A percentile compares a stretch with the other conserved stretches of the same genome.
These are phyloP conservation scores for Aphidoletes aphidimyza DNA, from an alignment of 2,888 invertebrate species.

Conservation along the genomic window DNA sequence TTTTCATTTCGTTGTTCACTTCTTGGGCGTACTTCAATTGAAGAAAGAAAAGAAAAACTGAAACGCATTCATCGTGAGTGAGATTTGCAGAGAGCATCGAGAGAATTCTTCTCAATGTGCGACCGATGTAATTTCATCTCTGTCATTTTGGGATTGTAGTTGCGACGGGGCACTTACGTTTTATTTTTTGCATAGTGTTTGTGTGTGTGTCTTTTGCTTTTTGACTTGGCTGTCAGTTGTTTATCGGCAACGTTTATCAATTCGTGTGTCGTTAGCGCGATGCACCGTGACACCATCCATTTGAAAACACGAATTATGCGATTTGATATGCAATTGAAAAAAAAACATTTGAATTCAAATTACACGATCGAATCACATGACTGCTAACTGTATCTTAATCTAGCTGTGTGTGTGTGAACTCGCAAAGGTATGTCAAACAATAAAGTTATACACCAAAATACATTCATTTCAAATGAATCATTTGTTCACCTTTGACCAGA, in stretches of 20 bases:
- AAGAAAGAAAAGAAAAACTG: too few relatives aligned
- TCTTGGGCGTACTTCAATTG: too few relatives aligned
- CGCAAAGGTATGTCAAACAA: not conserved
- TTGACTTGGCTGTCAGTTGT: slow-evolving; percentile 49
- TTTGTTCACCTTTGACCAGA: slow-evolving; percentile 21
- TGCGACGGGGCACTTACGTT: too few relatives aligned
- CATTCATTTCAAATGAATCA: too few relatives aligned
- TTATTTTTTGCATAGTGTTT: too few relatives aligned
- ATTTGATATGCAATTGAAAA: slow-evolving; percentile 40
- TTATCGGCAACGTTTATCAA: slow-evolving; percentile 42
- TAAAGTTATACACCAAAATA: slow-evolving; percentile 19
- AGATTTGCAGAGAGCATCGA: not conserved
- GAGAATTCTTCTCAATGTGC: slow-evolving; percentile 31
- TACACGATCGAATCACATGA: not conserved
- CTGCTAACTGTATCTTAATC: too few relatives aligned
- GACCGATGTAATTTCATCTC: slow-evolving; percentile 51
- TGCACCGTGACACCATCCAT: not conserved
- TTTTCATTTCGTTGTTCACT: too few relatives aligned
- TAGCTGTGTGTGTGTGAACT: too few relatives aligned
- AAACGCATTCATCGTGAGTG: not conserved
- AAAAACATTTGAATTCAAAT: not conserved
- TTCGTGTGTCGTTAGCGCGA: not conserved
- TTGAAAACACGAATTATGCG: not conserved
- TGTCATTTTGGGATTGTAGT: not conserved
- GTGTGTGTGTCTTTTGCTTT: too few relatives aligned